Conservation (phyloP, 1,140 invertebrate genomes). For the Latrodectus geometricus region DNA sequence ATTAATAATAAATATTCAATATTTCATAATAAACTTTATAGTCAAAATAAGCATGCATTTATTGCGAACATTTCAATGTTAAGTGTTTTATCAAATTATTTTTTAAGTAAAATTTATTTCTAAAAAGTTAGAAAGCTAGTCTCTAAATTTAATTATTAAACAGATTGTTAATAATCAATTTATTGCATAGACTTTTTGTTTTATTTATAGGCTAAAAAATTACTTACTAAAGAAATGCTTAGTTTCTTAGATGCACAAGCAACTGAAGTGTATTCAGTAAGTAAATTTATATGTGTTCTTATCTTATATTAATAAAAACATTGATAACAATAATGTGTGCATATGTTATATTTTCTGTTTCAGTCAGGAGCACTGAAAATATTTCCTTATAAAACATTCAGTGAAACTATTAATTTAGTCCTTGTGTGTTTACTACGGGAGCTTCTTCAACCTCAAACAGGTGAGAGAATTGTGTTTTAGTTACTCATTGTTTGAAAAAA, state of each 20-base stretch:
- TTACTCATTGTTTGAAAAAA: too few relatives aligned
- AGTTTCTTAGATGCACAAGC: conserved; percentile 83
- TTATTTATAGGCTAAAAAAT: conserved; percentile 77
- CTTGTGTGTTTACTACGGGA: conserved; percentile 92
- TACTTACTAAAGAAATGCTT: conserved; percentile 88
- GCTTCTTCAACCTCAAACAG: conserved; percentile 87
- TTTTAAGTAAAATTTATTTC: too few relatives aligned
- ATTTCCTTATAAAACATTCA: conserved; percentile 91
- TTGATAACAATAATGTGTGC: too few relatives aligned
- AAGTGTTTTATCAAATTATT: too few relatives aligned
- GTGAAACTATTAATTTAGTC: conserved; percentile 93
- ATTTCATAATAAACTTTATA: too few relatives aligned
- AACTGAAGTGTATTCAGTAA: conserved; percentile 75
- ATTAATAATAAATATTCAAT: too few relatives aligned
- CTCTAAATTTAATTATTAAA: too few relatives aligned
- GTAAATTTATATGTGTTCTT: neutral
- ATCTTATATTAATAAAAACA: too few relatives aligned
- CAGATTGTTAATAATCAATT: too few relatives aligned
- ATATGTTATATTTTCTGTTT: conserved; percentile 52
- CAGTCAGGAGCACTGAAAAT: conserved; percentile 74
- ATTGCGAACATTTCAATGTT: too few relatives aligned
- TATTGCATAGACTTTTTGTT: neutral
- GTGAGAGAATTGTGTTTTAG: conserved; percentile 66
- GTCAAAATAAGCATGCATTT: too few relatives aligned
- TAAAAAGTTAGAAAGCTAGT: too few relatives aligned